A percentile compares a stretch with the other conserved stretches of the same genome.
phyloP scores from a whole-genome alignment of 2,113 vertebrate species.

The Sprattus sprattus region DNA sequence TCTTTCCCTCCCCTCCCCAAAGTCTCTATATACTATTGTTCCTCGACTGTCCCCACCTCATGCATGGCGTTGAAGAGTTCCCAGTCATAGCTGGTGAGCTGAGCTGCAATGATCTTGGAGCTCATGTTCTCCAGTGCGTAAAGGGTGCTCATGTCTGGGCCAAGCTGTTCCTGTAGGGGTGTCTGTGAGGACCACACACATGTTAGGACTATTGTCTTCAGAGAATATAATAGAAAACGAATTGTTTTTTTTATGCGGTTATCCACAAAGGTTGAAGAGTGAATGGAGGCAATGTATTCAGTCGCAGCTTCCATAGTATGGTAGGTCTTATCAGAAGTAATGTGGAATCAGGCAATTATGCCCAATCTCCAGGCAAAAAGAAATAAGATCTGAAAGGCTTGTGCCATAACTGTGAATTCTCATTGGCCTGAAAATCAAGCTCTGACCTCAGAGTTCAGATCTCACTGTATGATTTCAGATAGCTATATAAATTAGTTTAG shows the following conservation, averaged over 20 bases:
- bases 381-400: background rate
- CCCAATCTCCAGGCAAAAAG: no score
- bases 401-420: background rate
- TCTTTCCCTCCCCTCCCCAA: background rate
- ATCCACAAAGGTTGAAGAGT: no score
- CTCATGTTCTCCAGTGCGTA: slow-evolving; percentile 85
- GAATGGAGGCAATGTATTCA: slow-evolving; percentile 65
- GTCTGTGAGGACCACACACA: slow-evolving; percentile 60
- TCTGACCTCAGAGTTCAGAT: background rate
- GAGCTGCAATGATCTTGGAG: slow-evolving; percentile 86
- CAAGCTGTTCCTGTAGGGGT: slow-evolving; percentile 85
- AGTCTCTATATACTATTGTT: no score
- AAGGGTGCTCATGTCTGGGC: slow-evolving; percentile 72
- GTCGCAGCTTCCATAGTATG: no score
- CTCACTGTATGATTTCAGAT: background rate
- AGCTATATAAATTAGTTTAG: background rate
- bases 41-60: slow-evolving; percentile 65
- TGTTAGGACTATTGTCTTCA: background rate
- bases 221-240: background rate
- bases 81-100: slow-evolving; percentile 90
- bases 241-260: background rate
- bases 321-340: no score
- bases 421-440: background rate
- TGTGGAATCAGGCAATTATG: no score
- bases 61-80: slow-evolving; percentile 88